Evolutionary conservation across 1,140 invertebrate genomes (phyloP).

Genomic region (Diabrotica undecimpunctata): DNA sequence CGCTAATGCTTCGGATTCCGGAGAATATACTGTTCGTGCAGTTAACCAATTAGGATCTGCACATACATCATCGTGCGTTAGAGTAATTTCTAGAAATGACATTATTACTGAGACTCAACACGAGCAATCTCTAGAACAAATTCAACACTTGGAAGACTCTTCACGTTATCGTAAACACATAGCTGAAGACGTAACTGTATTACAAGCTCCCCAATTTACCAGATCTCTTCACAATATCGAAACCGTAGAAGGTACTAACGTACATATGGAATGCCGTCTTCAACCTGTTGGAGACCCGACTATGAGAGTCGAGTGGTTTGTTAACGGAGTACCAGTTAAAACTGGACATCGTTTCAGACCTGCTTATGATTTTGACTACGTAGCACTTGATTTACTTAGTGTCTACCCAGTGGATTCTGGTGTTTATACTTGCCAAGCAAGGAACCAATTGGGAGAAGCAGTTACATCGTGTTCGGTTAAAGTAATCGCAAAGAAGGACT

Average conservation of each 20-base stretch:
- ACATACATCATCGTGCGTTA: conserved; percentile 85
- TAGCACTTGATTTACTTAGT: conserved; percentile 90
- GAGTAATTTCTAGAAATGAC: conserved; percentile 77
- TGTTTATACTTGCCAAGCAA: conserved; percentile 89
- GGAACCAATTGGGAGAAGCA: conserved; percentile 90
- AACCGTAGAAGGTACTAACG: conserved; percentile 86
- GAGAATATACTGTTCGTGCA: conserved; percentile 87
- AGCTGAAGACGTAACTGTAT: conserved; percentile 73
- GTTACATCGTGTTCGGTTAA: conserved; percentile 85
- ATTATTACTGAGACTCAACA: conserved; percentile 92
- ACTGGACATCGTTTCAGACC: conserved; percentile 92
- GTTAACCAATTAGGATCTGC: conserved; percentile 90
- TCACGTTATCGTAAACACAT: conserved; percentile 66
- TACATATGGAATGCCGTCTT: conserved; percentile 88
- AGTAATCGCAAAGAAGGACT: conserved; percentile 83
- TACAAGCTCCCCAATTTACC: conserved; percentile 83
- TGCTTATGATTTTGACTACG: conserved; percentile 96
- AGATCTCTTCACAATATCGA: conserved; percentile 86
- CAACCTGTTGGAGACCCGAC: conserved; percentile 91
- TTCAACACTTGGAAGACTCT: conserved; percentile 90
- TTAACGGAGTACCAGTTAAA: conserved; percentile 84
- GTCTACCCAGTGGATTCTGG: conserved; percentile 97
- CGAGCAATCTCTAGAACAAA: conserved; percentile 90
- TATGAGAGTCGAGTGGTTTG: conserved; percentile 97
- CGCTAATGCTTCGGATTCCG: conserved; percentile 82